Evolutionary conservation across 2,888 invertebrate genomes (phyloP), one percentile per base, ranked within the genome.

Genomic region (Mythimna lalbum): DNA sequence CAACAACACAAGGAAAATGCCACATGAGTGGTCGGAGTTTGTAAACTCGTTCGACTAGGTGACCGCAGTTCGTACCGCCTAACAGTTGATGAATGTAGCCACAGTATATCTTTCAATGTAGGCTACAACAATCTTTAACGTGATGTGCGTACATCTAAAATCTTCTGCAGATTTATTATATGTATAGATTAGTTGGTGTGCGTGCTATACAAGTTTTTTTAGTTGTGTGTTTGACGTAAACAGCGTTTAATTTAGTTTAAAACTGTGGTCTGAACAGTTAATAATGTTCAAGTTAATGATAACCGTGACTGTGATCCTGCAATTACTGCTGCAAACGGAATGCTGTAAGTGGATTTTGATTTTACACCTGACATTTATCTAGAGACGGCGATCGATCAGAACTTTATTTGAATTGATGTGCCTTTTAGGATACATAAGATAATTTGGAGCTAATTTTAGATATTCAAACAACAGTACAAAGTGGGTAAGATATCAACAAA

Each of bases 321-420:
- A 86, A 57, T 84, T 85, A 61, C 80, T 84, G 55, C 81, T 86
- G 55, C 82, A 83, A 72, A 80, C 68, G 53, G 72, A 83, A 78
- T 78, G 87, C 69, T 78, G 91, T 91, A 88, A 90, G 91, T 90
- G 43, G 63, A 65, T 73, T 76, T 82, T 74, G 31, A 77, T 72
- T 78, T 71, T 77, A 78, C 75, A 72, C 69, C 63, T 84, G 67
- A 73, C 71, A 67, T 65, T 73, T 21, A 63, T 70, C 59, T 59
- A 50, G 63, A 75, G 33, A 74, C 56, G 59, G 57, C 61, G 67
- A 78, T 69, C 72, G 63, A 73, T 76, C 63, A 64, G 69, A 84
- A 85, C 84, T 67, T 66, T 50, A 36, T 62, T 73, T 63, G 23
- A 83, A 74, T 82, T 65, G 73, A 69, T 63, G 47, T 53, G 47